A percentile compares a stretch with the other conserved stretches of the same genome.
phyloP scores from a whole-genome alignment of 2,888 invertebrate genomes.

The Xestia c-nigrum region DNA sequence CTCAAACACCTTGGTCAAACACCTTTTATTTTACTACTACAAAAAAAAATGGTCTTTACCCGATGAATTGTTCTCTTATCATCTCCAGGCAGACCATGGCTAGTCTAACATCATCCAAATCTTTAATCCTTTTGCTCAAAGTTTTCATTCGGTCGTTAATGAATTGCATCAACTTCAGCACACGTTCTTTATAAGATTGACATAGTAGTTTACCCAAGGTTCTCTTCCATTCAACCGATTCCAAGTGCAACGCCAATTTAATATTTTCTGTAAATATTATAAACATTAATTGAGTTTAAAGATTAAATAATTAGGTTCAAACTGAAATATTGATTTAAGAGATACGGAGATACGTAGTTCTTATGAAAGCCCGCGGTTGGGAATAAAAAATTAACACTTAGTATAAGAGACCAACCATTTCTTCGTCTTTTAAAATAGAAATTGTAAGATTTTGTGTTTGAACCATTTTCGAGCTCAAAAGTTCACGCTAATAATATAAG shows the following conservation, averaged over 20 bases:
- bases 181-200: constrained; percentile 92
- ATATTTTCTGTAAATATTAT: constrained; percentile 88
- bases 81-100: constrained; percentile 95
- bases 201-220: constrained; percentile 93
- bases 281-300: neutral
- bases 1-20: too few species aligned
- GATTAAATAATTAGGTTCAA: too few species aligned
- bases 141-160: constrained; percentile 94
- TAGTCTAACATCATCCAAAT: constrained; percentile 94
- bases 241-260: constrained; percentile 92
- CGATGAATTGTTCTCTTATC: constrained; percentile 94
- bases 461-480: neutral
- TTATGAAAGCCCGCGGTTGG: neutral
- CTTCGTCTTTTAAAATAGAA: neutral
- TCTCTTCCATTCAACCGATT: constrained; percentile 95
- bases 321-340: neutral
- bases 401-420: neutral
- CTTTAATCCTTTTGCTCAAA: constrained; percentile 93
- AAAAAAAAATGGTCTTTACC: constrained; percentile 73
- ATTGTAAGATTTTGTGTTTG: neutral
- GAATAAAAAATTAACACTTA: neutral
- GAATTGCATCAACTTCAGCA: constrained; percentile 93
- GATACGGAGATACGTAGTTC: neutral
- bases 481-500: too few species aligned
- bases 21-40: neutral